phyloP scores from a whole-genome alignment of 2,888 invertebrate genomes.

The Macrostomum cliftonense region DNA sequence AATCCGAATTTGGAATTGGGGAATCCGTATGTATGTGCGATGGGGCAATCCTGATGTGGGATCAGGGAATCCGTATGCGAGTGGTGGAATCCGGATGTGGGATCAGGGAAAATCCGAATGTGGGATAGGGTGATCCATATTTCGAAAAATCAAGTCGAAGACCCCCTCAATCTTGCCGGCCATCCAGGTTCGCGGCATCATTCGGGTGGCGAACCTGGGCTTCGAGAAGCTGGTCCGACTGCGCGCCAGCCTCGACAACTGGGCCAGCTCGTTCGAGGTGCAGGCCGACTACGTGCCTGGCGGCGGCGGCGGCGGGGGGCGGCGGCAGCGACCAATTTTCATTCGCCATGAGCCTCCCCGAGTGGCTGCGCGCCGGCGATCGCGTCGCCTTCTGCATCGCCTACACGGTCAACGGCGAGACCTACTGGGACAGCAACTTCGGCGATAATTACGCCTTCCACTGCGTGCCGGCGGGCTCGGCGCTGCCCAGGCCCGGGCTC shows the following conservation, averaged over 20 bases:
- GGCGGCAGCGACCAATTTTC: constrained; percentile 63
- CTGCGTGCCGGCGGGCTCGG: constrained; percentile 13
- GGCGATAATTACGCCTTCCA: constrained; percentile 26
- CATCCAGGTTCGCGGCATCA: constrained; percentile 39
- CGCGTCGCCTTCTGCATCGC: constrained; percentile 24
- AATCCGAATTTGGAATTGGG: no score
- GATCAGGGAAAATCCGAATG: no score
- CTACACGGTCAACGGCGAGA: constrained; percentile 18
- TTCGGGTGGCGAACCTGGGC: constrained; percentile 70
- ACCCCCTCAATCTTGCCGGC: no score
- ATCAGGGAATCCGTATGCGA: no score
- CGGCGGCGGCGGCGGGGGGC: constrained; percentile 74
- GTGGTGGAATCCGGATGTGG: no score
- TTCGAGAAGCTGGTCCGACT: constrained; percentile 74
- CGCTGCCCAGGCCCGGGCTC: no score
- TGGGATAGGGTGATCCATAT: no score
- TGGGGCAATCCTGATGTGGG: no score
- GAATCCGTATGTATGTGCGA: no score
- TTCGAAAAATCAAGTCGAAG: no score
- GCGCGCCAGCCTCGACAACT: constrained; percentile 63
- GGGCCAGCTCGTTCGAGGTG: constrained; percentile 65
- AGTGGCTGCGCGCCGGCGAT: constrained; percentile 20
- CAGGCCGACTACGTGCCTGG: constrained; percentile 54
- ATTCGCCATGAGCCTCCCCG: constrained; percentile 41
- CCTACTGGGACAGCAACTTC: constrained; percentile 29